Evolutionary conservation across 2,113 vertebrate species (phyloP), one percentile per base, ranked within the genome.

Genomic region (Strigops habroptila): DNA sequence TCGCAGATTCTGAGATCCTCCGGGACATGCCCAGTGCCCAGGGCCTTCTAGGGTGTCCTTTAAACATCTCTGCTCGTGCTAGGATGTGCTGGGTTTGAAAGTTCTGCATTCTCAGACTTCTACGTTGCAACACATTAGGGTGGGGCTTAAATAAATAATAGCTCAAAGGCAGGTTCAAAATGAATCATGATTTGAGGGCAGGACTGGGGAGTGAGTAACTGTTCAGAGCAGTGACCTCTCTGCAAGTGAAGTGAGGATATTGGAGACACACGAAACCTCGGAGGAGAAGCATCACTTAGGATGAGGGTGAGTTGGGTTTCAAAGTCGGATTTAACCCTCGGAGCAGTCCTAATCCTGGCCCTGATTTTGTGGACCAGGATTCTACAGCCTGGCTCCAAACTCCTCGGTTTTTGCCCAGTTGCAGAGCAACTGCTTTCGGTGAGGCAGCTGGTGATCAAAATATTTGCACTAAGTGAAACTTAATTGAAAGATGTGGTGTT

Each of bases 131-230:
- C 44, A 46, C 84, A 82, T 82, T 37, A 89, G 91, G 96, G 90
- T 96, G 95, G 82, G 91, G 94, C 91, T 92, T 94, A 95, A 96
- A 94, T 94, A 96, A 95, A 96, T 90, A 96, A 43, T 97, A 96
- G 92, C 93, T 96, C 83, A 87, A 52, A 93, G 95, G 92, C 92
- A 96, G 94, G 93, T 94, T 93, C 86, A n/a, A 82, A 91, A 52
- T 94, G 86, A 95, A 93, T 95, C 90, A 93, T 6, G 75, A 73
- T 90, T 37, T 63, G 90, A 96, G 93, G 93, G 95, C 90, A 95
- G 93, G 90, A n/a, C 86, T 77, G 15, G 41, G 64, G 87, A 76
- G 76, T 94, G 93, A 96, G 65, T 92, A 88, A 95, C 86, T 64
- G 73, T 67, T 91, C 62, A 10, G 35, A 94, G 92, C 71, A 75